phyloP scores from a whole-genome alignment of 2,888 invertebrate species.

The Tenthredo distinguenda region DNA sequence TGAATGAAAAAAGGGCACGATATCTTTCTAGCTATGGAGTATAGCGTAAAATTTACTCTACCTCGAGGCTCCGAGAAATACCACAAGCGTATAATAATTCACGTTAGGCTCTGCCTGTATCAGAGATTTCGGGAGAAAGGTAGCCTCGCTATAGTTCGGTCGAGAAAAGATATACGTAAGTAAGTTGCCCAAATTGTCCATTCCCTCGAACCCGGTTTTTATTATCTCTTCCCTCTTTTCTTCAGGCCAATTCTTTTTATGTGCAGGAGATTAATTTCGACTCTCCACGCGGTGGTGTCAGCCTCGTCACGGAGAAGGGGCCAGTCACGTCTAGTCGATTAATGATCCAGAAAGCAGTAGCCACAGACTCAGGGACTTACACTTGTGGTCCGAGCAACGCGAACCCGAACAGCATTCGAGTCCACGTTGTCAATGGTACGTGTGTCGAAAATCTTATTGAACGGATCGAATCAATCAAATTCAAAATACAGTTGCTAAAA shows the following conservation, averaged over 20 bases:
- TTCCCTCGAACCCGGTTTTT: constrained; percentile 6
- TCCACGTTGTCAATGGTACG: constrained; percentile 92
- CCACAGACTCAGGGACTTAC: constrained; percentile 77
- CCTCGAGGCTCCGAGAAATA: constrained; percentile 21
- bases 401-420: constrained; percentile 89
- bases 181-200: constrained; percentile 23
- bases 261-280: constrained; percentile 78
- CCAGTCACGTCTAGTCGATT: constrained; percentile 78
- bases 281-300: constrained; percentile 79
- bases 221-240: constrained; percentile 12
- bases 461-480: background rate
- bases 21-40: constrained; percentile 12
- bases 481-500: background rate
- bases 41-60: constrained; percentile 11
- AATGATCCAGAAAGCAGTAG: constrained; percentile 78
- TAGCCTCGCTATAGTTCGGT: background rate
- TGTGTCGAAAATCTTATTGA: constrained; percentile 37
- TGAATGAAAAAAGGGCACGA: background rate
- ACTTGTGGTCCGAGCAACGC: constrained; percentile 79
- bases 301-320: constrained; percentile 78
- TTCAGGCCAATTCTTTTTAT: constrained; percentile 28
- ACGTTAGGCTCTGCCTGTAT: constrained; percentile 33
- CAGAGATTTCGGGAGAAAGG: constrained; percentile 34
- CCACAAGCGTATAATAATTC: constrained; percentile 35
- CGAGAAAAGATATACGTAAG: constrained; percentile 1